A percentile compares a stretch with the other conserved stretches of the same genome.
Evolutionary conservation across 1,140 invertebrate genomes (phyloP).

Genomic region (Drosophila guanche): DNA sequence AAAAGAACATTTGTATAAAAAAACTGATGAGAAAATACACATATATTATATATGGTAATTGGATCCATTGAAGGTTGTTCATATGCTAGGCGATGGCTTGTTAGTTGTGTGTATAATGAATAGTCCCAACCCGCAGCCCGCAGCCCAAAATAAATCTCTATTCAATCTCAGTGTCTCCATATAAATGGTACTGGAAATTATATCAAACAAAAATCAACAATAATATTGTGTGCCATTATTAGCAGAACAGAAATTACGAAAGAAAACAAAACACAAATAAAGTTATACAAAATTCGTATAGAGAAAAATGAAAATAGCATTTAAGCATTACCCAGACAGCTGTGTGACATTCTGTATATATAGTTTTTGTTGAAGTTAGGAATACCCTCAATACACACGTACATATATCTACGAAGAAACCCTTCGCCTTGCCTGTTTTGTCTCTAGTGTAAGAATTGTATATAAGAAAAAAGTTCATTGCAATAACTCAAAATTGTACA

Average conservation of each 20-base stretch:
- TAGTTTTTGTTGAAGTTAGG: conserved; percentile 26
- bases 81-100: conserved; percentile 43
- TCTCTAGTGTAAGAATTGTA: conserved; percentile 21
- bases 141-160: conserved; percentile 19
- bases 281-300: conserved; percentile 22
- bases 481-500: not conserved
- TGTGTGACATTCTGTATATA: conserved; percentile 29
- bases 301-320: not conserved
- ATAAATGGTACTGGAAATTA: conserved; percentile 37
- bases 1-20: conserved; percentile 31
- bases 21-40: conserved; percentile 6
- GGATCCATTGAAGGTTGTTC: conserved; percentile 46
- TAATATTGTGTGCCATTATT: conserved; percentile 82
- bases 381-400: no score
- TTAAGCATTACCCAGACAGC: not conserved
- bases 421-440: not conserved
- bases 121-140: not conserved
- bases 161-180: conserved; percentile 9
- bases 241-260: conserved; percentile 37
- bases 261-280: conserved; percentile 2
- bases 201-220: conserved; percentile 63
- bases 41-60: conserved; percentile 5
- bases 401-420: no score
- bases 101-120: conserved; percentile 3
- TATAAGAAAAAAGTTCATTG: conserved; percentile 14